Conservation (phyloP, 1,140 invertebrate genomes). For the Pomacea maculata region DNA sequence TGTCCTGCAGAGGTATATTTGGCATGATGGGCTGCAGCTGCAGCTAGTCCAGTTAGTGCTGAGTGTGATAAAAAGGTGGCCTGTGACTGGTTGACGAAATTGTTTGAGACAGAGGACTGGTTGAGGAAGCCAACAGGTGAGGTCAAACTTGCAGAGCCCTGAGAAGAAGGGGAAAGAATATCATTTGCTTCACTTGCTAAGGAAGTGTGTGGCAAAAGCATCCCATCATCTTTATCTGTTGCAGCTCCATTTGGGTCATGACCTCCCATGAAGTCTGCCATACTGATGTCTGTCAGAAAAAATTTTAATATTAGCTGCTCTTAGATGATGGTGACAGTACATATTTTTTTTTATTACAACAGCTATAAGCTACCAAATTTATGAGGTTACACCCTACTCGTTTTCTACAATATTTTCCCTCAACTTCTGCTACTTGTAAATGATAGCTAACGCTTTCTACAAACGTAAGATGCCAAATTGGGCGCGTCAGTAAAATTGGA, state of each 20-base stretch:
- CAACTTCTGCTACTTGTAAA: no score
- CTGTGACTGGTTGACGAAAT: conserved; percentile 6
- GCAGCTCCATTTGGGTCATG: not conserved
- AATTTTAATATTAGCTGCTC: not conserved
- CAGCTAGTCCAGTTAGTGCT: conserved; percentile 11
- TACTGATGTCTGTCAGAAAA: not conserved
- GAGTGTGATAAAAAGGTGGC: conserved; percentile 15
- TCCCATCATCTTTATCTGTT: conserved; percentile 7
- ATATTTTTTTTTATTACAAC: not conserved
- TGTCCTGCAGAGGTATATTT: conserved; percentile 1
- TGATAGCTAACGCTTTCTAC: no score
- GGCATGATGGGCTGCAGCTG: conserved; percentile 18
- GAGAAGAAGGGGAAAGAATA: conserved; percentile 5
- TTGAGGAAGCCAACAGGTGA: conserved; percentile 9
- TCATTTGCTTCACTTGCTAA: conserved; percentile 7
- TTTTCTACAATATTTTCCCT: no score
- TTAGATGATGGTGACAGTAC: not conserved
- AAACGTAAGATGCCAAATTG: no score
- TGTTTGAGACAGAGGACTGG: not conserved
- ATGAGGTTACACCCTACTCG: not conserved
- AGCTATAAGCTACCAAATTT: not conserved
- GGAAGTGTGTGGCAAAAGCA: conserved; percentile 19
- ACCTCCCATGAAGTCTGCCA: conserved; percentile 21
- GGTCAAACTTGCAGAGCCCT: not conserved
- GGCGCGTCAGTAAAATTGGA: no score